Evolutionary conservation across 2,113 vertebrate species (phyloP).

Genomic region (Paraplagusia blochii): DNA sequence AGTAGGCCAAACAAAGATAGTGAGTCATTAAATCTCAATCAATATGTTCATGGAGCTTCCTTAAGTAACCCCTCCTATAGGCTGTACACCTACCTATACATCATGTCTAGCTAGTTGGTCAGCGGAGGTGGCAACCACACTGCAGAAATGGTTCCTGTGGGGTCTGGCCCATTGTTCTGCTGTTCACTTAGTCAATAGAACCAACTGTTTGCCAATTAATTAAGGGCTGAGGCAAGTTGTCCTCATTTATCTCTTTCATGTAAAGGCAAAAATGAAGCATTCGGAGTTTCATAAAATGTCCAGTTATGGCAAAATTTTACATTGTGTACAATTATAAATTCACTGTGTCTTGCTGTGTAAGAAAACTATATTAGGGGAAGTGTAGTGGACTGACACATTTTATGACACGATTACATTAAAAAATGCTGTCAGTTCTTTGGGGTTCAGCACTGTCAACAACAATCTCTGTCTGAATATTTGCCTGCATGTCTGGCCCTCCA

Average conservation of each 20-base stretch:
- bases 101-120: constrained; percentile 27
- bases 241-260: constrained; percentile 54
- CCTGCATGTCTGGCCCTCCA: too few species aligned
- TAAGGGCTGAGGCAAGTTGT: constrained; percentile 31
- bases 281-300: neutral
- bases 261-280: neutral
- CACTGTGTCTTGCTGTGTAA: too few species aligned
- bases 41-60: constrained; percentile 14
- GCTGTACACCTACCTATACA: constrained; percentile 14
- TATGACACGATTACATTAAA: too few species aligned
- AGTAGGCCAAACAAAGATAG: constrained; percentile 2
- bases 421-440: too few species aligned
- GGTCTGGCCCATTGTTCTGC: constrained; percentile 51
- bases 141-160: constrained; percentile 35
- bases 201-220: constrained; percentile 40
- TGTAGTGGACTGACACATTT: too few species aligned
- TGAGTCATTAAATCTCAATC: constrained; percentile 4
- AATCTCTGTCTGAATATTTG: too few species aligned
- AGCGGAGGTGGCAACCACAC: constrained; percentile 19
- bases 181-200: constrained; percentile 57
- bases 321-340: too few species aligned
- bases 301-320: neutral
- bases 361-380: too few species aligned
- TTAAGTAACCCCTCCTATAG: neutral
- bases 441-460: too few species aligned